phyloP scores from a whole-genome alignment of 2,113 vertebrate species.

The Ophiodon elongatus region DNA sequence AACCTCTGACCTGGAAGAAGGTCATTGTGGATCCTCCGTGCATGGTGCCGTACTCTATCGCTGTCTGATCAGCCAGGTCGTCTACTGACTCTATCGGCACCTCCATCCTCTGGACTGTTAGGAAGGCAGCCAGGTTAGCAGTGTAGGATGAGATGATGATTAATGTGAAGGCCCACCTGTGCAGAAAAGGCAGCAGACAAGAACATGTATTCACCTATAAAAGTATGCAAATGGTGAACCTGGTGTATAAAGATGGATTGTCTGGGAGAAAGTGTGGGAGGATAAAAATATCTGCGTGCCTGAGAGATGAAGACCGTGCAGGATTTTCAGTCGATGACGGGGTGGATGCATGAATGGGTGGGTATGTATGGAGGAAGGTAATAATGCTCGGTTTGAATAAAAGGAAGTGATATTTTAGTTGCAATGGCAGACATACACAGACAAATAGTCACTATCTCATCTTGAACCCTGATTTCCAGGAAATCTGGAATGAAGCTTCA shows the following conservation, averaged over 20 bases:
- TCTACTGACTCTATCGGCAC: slow-evolving; percentile 98
- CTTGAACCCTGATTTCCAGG: not conserved
- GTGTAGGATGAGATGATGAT: slow-evolving; percentile 99
- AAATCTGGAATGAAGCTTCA: slow-evolving; percentile 14
- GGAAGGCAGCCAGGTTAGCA: slow-evolving; percentile 96
- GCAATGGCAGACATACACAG: slow-evolving; percentile 36
- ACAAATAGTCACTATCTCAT: slow-evolving; percentile 3
- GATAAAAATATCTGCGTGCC: slow-evolving; percentile 54
- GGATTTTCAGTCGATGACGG: slow-evolving; percentile 46
- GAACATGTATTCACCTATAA: slow-evolving; percentile 56
- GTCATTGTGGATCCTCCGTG: slow-evolving; percentile 99
- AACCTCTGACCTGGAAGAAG: slow-evolving; percentile 94
- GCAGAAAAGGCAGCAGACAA: slow-evolving; percentile 37
- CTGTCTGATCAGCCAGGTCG: slow-evolving; percentile 97
- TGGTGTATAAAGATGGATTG: slow-evolving; percentile 56
- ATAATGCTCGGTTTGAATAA: slow-evolving; percentile 33
- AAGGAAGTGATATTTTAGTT: slow-evolving; percentile 32
- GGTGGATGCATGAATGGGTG: slow-evolving; percentile 46
- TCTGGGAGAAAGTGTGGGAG: slow-evolving; percentile 33
- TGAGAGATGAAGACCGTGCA: slow-evolving; percentile 45
- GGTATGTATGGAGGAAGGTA: slow-evolving; percentile 29
- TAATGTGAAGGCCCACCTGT: slow-evolving; percentile 98
- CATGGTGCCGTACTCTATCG: slow-evolving; percentile 98
- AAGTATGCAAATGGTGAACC: slow-evolving; percentile 52
- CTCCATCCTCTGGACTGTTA: slow-evolving; percentile 97